Percentiles rank a stretch among this genome's conserved stretches.
These are phyloP conservation scores for Sebastes schlegelii DNA, from an alignment of 2,113 vertebrate genomes.

Conservation along the genomic window DNA sequence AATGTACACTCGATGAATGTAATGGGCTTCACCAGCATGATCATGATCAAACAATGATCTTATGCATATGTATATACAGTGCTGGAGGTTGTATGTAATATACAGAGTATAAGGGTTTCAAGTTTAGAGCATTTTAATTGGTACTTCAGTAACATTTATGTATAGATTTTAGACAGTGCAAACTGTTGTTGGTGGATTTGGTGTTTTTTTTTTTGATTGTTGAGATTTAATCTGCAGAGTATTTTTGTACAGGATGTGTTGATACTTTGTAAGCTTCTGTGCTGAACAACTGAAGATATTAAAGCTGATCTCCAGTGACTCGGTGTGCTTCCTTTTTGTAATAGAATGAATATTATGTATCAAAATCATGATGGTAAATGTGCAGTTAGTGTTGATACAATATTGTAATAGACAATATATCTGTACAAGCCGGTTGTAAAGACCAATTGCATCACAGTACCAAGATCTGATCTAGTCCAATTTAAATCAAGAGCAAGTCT, in stretches of 20 bases:
- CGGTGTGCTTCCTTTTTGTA: conserved; percentile 1
- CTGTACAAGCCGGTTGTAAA: neutral
- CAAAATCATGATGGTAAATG: neutral
- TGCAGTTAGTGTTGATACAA: neutral
- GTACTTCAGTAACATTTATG: conserved; percentile 37
- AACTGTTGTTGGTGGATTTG: neutral
- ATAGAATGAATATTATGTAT: neutral
- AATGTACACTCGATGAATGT: conserved; percentile 40
- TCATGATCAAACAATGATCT: neutral
- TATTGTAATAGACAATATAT: neutral
- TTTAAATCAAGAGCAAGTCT: too few species aligned
- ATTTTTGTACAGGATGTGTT: conserved; percentile 76
- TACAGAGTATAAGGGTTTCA: conserved; percentile 36
- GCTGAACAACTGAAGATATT: conserved; percentile 60
- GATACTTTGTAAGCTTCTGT: conserved; percentile 50
- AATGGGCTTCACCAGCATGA: conserved; percentile 12
- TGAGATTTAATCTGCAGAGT: conserved; percentile 31
- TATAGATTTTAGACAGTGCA: conserved; percentile 38
- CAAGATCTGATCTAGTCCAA: neutral
- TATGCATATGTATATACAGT: conserved; percentile 53
- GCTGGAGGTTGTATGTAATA: conserved; percentile 70
- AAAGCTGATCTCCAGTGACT: conserved; percentile 50
- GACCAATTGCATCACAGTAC: neutral
- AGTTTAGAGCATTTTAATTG: conserved; percentile 15
- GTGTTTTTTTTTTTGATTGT: conserved; percentile 31